Percentiles rank a stretch among this genome's conserved stretches.
These are phyloP conservation scores for Melieria crassipennis DNA, from an alignment of 2,888 invertebrate genomes.

Conservation along the genomic window DNA sequence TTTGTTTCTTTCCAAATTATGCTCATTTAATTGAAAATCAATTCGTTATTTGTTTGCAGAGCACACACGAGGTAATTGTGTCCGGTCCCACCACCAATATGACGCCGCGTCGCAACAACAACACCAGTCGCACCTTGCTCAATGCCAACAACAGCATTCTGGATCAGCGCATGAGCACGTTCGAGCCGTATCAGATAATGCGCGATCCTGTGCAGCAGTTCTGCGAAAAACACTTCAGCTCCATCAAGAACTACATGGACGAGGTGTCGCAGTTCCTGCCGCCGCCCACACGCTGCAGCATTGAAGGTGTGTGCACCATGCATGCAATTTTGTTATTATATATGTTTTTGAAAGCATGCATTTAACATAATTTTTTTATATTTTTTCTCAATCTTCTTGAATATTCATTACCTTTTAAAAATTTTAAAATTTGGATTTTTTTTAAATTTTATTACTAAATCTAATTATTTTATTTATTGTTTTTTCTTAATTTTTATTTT, in stretches of 20 bases:
- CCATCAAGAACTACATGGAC: slow-evolving; percentile 91
- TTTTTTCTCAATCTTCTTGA: slow-evolving; percentile 31
- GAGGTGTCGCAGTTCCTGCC: slow-evolving; percentile 85
- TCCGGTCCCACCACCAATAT: slow-evolving; percentile 73
- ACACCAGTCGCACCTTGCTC: slow-evolving; percentile 82
- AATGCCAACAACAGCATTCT: slow-evolving; percentile 68
- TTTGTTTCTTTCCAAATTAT: too few relatives aligned
- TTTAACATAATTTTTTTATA: slow-evolving; percentile 31
- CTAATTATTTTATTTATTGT: background rate
- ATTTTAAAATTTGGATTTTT: background rate
- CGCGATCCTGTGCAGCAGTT: slow-evolving; percentile 93
- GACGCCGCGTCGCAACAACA: slow-evolving; percentile 74
- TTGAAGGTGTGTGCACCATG: slow-evolving; percentile 92
- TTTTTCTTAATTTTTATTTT: background rate
- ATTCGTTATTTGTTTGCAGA: slow-evolving; percentile 37
- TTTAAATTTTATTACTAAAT: background rate
- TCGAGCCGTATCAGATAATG: slow-evolving; percentile 88
- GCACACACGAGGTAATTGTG: slow-evolving; percentile 67
- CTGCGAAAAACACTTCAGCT: slow-evolving; percentile 93
- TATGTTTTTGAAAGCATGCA: slow-evolving; percentile 17
- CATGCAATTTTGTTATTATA: slow-evolving; percentile 38
- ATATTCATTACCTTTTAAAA: background rate
- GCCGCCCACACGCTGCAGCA: slow-evolving; percentile 91
- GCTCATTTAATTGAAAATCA: background rate
- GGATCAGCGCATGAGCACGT: slow-evolving; percentile 80